phyloP scores from a whole-genome alignment of 2,888 invertebrate species.

The Pasiphila rectangulata region DNA sequence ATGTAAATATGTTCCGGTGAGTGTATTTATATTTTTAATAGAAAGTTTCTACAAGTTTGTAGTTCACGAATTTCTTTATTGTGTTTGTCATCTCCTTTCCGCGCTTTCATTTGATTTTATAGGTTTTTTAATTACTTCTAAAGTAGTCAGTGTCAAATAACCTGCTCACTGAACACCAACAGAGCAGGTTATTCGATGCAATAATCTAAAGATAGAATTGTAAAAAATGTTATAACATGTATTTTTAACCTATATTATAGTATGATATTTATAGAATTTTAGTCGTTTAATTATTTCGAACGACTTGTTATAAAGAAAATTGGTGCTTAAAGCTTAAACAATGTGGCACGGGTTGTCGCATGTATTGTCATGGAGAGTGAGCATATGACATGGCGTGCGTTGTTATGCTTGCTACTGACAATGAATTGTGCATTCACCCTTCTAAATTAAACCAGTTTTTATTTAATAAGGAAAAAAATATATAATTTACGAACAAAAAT shows the following conservation, averaged over 20 bases:
- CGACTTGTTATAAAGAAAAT: conserved; percentile 81
- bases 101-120: conserved; percentile 53
- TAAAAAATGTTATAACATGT: conserved; percentile 80
- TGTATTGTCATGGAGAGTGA: conserved; percentile 75
- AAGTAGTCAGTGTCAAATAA: conserved; percentile 51
- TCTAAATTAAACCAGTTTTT: too few relatives aligned
- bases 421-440: conserved; percentile 32
- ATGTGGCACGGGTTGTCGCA: conserved; percentile 65
- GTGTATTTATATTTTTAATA: conserved; percentile 48
- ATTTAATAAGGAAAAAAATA: too few relatives aligned
- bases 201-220: conserved; percentile 76
- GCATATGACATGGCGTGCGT: conserved; percentile 80
- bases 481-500: too few relatives aligned
- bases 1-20: conserved; percentile 74
- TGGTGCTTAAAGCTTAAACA: conserved; percentile 80
- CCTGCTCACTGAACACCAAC: conserved; percentile 41
- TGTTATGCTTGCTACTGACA: conserved; percentile 67
- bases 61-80: conserved; percentile 46
- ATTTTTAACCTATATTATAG: conserved; percentile 80
- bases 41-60: conserved; percentile 53
- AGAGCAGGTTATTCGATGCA: conserved; percentile 53
- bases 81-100: conserved; percentile 48
- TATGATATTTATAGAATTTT: conserved; percentile 81
- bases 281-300: conserved; percentile 81
- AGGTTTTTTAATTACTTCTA: conserved; percentile 54